phyloP scores from a whole-genome alignment of 2,113 vertebrate genomes.

The Phalacrocorax pelagicus region DNA sequence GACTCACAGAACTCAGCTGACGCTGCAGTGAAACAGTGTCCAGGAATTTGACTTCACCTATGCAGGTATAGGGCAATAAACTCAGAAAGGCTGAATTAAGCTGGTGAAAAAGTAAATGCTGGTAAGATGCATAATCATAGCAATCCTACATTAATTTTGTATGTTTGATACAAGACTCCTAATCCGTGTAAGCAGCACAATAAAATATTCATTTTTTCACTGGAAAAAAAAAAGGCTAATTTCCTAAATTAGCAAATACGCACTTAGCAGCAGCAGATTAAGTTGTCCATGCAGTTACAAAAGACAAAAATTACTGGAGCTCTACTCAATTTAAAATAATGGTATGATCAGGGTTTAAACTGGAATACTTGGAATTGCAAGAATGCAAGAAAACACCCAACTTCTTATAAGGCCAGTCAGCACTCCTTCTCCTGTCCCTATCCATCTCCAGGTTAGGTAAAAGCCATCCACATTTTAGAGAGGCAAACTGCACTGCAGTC shows the following conservation, averaged over 20 bases:
- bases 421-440: neutral
- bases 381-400: neutral
- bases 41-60: neutral
- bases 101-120: neutral
- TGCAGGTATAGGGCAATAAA: neutral
- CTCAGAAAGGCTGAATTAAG: neutral
- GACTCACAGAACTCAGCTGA: neutral
- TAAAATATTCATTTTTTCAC: neutral
- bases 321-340: neutral
- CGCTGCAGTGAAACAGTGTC: neutral
- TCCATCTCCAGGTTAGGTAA: neutral
- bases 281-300: neutral
- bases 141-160: neutral
- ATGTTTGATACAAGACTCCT: neutral
- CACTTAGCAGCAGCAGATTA: neutral
- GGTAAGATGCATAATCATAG: neutral
- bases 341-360: neutral
- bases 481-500: neutral
- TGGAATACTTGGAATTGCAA: neutral
- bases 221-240: neutral
- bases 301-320: neutral
- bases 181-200: neutral
- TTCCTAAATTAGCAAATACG: neutral
- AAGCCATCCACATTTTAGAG: neutral
- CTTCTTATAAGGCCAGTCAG: neutral